Evolutionary conservation across 35 echinoderm and acorn worm species (phyloP), one percentile per base, ranked within the genome.

Genomic region (Eucidaris tribuloides): DNA sequence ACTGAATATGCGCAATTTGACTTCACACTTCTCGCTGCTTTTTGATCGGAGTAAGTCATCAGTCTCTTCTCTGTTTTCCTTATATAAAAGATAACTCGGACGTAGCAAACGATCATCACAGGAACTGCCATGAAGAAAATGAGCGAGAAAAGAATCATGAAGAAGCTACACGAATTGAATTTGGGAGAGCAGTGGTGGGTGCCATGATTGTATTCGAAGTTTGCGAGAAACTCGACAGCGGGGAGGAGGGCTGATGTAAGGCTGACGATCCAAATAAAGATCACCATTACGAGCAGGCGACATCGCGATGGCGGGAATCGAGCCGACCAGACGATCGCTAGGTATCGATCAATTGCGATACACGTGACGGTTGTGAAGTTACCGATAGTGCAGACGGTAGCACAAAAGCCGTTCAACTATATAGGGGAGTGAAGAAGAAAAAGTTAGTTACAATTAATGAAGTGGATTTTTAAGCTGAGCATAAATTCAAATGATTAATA

Each of bases 291-390:
- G 68, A 33, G 44, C 18, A 40, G n/a, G 41, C 68, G 68, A 0
- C 39, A 7, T 11, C 44, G 68, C 15, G 22, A 42, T 41, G 68
- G 68, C 35, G 68, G 68, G 41, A 74, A 74, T 27, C 68, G 68
- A 14, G 68, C 30, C 6, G 68, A 74, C 68, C 68, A 74, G 68
- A 74, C 68, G 38, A 74, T 40, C 11, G 68, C 38, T 23, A 74
- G 68, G 68, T 74, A 74, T n/a, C 68, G 68, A 22, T 74, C 68
- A 36, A 74, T 74, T 1, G 68, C 68, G 9, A 74, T 44, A 36
- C 68, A 74, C 9, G 68, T 74, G 68, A 74, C 44, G 3, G 68
- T 74, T 7, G 68, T 40, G 23, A 74, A 74, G 37, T 40, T 74
- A 17, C 35, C 38, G 11, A 40, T 40, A 40, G 68, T 42, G 35